phyloP scores from a whole-genome alignment of 2,113 vertebrate genomes.

The Pseudorasbora parva region DNA sequence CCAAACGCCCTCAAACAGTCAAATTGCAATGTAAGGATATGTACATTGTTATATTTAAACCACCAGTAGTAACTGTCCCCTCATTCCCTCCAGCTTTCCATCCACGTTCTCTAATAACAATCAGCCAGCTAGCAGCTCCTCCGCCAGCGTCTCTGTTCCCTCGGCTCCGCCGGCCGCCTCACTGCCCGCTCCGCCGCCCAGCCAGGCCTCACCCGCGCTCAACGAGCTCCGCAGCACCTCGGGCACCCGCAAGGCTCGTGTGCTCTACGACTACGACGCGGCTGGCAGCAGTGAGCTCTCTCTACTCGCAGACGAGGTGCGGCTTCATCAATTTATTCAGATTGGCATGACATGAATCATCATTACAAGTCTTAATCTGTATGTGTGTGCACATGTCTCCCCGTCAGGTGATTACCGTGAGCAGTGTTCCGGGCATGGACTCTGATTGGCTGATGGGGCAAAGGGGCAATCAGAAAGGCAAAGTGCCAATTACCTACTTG shows the following conservation, averaged over 20 bases:
- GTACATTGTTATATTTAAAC: not conserved
- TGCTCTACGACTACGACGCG: slow-evolving; percentile 96
- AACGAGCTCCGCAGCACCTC: slow-evolving; percentile 84
- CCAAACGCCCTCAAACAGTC: not conserved
- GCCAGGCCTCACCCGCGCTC: slow-evolving; percentile 78
- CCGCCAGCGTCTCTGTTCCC: slow-evolving; percentile 79
- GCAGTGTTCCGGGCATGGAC: slow-evolving; percentile 92
- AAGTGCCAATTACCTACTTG: slow-evolving; percentile 98
- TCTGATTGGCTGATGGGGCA: slow-evolving; percentile 99
- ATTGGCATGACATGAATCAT: not conserved
- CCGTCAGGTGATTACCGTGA: slow-evolving; percentile 93
- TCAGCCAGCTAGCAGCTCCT: slow-evolving; percentile 78
- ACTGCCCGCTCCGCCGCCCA: slow-evolving; percentile 77
- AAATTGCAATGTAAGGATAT: not conserved
- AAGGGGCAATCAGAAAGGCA: slow-evolving; percentile 94
- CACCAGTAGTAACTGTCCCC: not conserved
- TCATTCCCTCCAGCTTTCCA: slow-evolving; percentile 82
- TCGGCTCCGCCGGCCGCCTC: slow-evolving; percentile 80
- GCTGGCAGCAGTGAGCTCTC: slow-evolving; percentile 95
- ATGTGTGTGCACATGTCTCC: not conserved
- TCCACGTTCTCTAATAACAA: slow-evolving; percentile 93
- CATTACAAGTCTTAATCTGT: not conserved
- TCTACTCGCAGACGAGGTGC: slow-evolving; percentile 94
- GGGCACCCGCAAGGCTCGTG: slow-evolving; percentile 89
- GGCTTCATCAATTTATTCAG: too few relatives aligned